Percentiles rank a stretch among this genome's conserved stretches.
Conservation (phyloP, 2,888 invertebrate species). For the Nasonovia ribisnigri region DNA sequence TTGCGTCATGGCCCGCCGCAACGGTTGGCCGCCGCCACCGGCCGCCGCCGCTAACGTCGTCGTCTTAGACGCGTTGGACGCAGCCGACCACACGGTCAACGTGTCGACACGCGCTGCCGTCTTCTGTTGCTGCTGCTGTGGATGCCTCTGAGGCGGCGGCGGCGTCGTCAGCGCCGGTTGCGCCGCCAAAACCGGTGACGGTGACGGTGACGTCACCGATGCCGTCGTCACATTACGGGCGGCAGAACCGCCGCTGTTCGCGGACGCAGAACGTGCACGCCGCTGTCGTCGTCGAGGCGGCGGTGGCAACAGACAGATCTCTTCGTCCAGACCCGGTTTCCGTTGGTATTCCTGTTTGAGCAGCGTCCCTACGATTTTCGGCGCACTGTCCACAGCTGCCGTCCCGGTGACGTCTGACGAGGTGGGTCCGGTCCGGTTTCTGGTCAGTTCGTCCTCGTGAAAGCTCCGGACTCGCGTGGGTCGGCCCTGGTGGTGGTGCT, state of each 20-base stretch:
- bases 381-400: background rate
- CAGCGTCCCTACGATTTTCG: slow-evolving; percentile 53
- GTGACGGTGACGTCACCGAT: slow-evolving; percentile 58
- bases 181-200: slow-evolving; percentile 69
- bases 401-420: too few species aligned
- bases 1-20: slow-evolving; percentile 53
- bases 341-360: slow-evolving; percentile 54
- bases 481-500: background rate
- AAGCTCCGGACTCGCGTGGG: slow-evolving; percentile 39
- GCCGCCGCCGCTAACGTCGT: slow-evolving; percentile 71
- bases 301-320: slow-evolving; percentile 54
- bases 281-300: slow-evolving; percentile 43
- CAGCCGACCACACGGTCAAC: slow-evolving; percentile 68
- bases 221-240: slow-evolving; percentile 17
- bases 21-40: background rate
- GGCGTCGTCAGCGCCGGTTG: background rate
- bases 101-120: slow-evolving; percentile 70
- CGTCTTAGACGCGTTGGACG: slow-evolving; percentile 69
- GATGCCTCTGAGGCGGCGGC: slow-evolving; percentile 70
- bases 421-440: background rate
- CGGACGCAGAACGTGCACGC: slow-evolving; percentile 15
- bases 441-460: slow-evolving; percentile 48
- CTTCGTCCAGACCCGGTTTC: slow-evolving; percentile 54
- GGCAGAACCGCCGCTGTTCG: slow-evolving; percentile 65
- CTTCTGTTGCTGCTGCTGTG: slow-evolving; percentile 71